Evolutionary conservation across 2,113 vertebrate genomes (phyloP).

Genomic region (Oryzias celebensis): DNA sequence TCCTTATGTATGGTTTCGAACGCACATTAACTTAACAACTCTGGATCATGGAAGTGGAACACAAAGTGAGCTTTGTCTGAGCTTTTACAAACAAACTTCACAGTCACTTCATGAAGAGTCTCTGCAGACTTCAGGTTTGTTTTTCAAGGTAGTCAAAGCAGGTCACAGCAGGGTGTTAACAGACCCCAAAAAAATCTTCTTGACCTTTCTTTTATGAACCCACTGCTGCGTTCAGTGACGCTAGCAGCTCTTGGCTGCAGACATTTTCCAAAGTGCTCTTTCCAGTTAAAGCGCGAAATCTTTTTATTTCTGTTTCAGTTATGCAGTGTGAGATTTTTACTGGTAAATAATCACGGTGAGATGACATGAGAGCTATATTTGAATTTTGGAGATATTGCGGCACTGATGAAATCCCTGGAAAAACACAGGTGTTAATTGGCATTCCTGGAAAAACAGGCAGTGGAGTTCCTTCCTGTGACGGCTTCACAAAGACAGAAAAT

Average conservation of each 20-base stretch:
- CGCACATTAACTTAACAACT: background rate
- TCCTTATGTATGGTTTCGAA: background rate
- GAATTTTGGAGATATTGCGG: no score
- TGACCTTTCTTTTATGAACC: background rate
- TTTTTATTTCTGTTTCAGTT: slow-evolving; percentile 25
- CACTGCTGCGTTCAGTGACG: slow-evolving; percentile 3
- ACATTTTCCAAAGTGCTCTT: slow-evolving; percentile 33
- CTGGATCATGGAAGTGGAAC: no score
- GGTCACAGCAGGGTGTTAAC: background rate
- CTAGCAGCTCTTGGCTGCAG: slow-evolving; percentile 21
- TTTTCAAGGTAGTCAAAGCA: background rate
- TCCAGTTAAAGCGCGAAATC: slow-evolving; percentile 9
- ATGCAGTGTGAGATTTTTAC: slow-evolving; percentile 16
- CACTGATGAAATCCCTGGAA: no score
- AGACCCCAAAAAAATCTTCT: background rate
- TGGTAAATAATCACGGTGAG: background rate
- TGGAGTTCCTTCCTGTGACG: no score
- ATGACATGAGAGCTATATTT: background rate
- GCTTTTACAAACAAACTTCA: background rate
- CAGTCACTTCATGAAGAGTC: background rate
- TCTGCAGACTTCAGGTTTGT: background rate
- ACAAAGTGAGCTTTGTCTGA: no score
- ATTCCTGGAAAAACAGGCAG: no score
- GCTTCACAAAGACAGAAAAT: no score
- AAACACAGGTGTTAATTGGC: no score